Base-by-base conservation (phyloP, 2,888 invertebrate genomes). In the Drosophila kambysellisi region DNA sequence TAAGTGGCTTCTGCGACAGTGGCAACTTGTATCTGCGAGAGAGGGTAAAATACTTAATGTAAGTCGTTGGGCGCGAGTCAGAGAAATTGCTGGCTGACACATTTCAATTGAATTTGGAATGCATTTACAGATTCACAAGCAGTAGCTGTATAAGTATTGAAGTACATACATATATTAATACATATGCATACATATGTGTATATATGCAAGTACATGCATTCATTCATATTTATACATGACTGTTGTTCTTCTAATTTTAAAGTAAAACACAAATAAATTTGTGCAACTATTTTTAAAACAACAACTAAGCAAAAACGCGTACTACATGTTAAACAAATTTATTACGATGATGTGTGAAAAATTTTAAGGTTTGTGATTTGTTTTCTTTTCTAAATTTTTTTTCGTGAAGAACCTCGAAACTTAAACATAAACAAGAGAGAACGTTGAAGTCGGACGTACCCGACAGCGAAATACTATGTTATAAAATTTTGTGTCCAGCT, bases 251-350 rank as follows among this genome's bases (percentile, higher is more conserved):
- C 25, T 56, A 39, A 35, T 70, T 63, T 70, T 53, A 86, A 83
- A 81, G 71, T 76, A 68, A 75, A 70, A 73, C 70, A 70, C 68
- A 84, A 78, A 79, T 79, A 76, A 79, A 88, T 88, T 90, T 82
- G 70, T 75, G 32, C 66, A 79, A 84, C 89, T 88, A 90, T 86
- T 90, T 85, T 83, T 90, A 77, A 83, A 90, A 56, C 68, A 66
- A 69, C 37, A 70, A 63, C 52, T 33, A 48, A 51, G 67, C 53
- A 61, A 50, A 61, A 37, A 50, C 53, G 29, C 50, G 46, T 68
- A 83, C 71, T 71, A 81, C 61, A 76, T 70, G 70, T 77, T 83
- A 61, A 73, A 70, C 81, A 83, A 88, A 90, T 88, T 82, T 68
- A 78, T 70, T 79, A 51, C 62, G 72, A 82, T 74, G 76, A 89